Evolutionary conservation across 2,888 invertebrate species (phyloP).

Genomic region (Lycophotia porphyrea): DNA sequence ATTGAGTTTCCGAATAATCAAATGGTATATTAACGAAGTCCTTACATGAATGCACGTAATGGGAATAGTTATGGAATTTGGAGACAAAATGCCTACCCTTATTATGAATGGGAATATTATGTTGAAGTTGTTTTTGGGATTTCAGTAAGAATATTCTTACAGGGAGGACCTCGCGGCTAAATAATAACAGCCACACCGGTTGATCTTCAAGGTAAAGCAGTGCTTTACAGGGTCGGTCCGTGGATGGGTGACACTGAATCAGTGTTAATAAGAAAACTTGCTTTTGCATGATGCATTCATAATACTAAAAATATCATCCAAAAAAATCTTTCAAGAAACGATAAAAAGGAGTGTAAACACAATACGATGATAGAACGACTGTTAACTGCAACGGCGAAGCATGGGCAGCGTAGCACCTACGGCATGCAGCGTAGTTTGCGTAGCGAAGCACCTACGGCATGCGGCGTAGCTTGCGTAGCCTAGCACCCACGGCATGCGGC

Average conservation of each 20-base stretch:
- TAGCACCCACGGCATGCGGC: not conserved
- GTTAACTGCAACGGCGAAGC: constrained; percentile 23
- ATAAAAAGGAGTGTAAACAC: not conserved
- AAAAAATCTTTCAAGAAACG: not conserved
- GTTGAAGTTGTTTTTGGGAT: not conserved
- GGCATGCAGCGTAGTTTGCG: not conserved
- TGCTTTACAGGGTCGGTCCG: not conserved
- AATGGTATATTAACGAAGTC: constrained; percentile 40
- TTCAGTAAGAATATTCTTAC: not conserved
- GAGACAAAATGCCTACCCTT: not conserved
- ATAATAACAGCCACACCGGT: not conserved
- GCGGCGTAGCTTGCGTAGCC: not conserved
- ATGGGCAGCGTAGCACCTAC: not conserved
- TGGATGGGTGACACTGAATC: not conserved
- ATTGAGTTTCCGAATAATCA: constrained; percentile 44
- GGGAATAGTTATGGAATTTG: constrained; percentile 25
- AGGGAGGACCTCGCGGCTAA: not conserved
- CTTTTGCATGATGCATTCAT: too few relatives aligned
- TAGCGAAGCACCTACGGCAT: not conserved
- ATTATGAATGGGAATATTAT: not conserved
- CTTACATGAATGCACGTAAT: constrained; percentile 18
- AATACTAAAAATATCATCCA: not conserved
- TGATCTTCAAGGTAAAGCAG: not conserved
- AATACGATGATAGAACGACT: not conserved
- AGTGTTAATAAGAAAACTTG: not conserved